A percentile compares a stretch with the other conserved stretches of the same genome.
Conservation (phyloP, 2,888 invertebrate species). For the Trissoscelio sp. region DNA sequence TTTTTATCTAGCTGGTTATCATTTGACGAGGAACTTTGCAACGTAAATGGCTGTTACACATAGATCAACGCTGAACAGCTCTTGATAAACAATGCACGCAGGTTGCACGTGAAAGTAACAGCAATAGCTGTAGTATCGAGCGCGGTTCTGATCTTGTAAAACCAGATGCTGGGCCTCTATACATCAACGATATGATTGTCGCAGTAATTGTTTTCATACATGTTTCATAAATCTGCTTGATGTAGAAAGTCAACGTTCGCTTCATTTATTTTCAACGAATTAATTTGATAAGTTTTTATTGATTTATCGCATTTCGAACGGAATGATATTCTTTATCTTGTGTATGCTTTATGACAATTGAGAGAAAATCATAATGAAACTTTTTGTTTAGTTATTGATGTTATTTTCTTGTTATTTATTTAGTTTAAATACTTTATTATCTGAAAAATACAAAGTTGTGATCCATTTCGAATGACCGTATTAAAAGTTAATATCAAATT, state of each 20-base stretch:
- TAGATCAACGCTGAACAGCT: conserved; percentile 48
- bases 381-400: background rate
- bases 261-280: conserved; percentile 33
- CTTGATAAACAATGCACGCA: conserved; percentile 66
- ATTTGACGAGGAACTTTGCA: conserved; percentile 46
- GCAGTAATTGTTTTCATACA: conserved; percentile 23
- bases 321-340: background rate
- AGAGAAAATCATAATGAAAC: background rate
- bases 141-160: conserved; percentile 49
- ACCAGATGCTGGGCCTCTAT: conserved; percentile 47
- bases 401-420: no score
- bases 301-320: background rate
- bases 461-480: no score
- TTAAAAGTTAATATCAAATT: no score
- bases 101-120: conserved; percentile 68
- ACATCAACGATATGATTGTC: conserved; percentile 18
- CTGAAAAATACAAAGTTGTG: no score
- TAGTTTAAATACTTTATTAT: no score
- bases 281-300: conserved; percentile 35
- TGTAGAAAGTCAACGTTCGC: conserved; percentile 24
- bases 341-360: background rate
- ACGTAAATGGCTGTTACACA: conserved; percentile 53
- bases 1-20: conserved; percentile 59
- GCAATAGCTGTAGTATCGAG: conserved; percentile 37
- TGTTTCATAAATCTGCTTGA: conserved; percentile 22